phyloP scores from a whole-genome alignment of 2,888 invertebrate species.

The Sarcophaga caerulescens region DNA sequence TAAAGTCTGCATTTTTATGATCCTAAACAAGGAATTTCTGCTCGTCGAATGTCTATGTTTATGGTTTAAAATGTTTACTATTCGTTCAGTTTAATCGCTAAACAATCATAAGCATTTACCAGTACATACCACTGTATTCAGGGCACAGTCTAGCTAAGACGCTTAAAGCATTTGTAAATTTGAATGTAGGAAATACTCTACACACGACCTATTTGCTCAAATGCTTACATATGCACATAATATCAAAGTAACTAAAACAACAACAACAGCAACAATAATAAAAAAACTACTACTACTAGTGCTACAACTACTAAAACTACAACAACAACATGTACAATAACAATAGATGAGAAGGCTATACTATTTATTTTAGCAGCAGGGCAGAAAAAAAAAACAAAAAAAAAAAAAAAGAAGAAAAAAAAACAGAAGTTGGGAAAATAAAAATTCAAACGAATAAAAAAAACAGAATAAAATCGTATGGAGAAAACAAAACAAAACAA shows the following conservation, averaged over 20 bases:
- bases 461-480: neutral
- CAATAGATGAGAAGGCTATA: neutral
- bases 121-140: neutral
- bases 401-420: neutral
- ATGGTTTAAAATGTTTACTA: no score
- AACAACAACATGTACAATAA: neutral
- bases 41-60: no score
- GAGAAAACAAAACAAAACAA: neutral
- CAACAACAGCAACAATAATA: slow-evolving; percentile 22
- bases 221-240: slow-evolving; percentile 53
- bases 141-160: slow-evolving; percentile 8
- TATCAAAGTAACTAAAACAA: slow-evolving; percentile 52
- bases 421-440: neutral
- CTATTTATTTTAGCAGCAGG: neutral
- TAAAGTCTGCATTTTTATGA: no score
- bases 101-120: no score
- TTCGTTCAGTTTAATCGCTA: no score
- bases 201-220: slow-evolving; percentile 63
- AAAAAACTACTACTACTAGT: slow-evolving; percentile 20
- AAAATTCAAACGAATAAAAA: neutral
- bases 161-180: slow-evolving; percentile 19
- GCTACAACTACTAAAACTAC: neutral
- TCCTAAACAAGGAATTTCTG: no score
- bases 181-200: slow-evolving; percentile 28
- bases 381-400: neutral